Base-by-base conservation (phyloP, 2,113 vertebrate species). In the Thunnus thynnus region DNA sequence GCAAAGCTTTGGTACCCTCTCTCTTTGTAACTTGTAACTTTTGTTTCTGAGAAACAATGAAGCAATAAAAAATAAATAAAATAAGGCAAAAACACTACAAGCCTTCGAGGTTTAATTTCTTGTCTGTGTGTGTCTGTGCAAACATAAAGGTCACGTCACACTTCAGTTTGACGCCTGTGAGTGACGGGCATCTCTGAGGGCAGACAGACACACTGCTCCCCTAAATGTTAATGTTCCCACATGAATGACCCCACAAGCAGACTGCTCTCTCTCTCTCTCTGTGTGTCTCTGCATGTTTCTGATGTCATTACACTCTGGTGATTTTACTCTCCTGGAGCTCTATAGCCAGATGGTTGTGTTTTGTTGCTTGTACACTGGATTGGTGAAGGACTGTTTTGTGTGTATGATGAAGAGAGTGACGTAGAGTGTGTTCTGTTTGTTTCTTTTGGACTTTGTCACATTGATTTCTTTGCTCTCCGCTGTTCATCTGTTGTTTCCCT, bases 161-260 rank as follows among this genome's bases (percentile, higher is more conserved):
- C 88, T 87, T 86, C 25, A 83, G 68, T 82, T 52, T 86, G 83
- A 91, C 87, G 72, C 88, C 81, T 89, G 73, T 88, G 91, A 93
- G 84, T 94, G 92, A 92, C 89, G 71, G 82, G 57, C 66, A 65
- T 76, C 88, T 91, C 89, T 76, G 72, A 84, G 86, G 89, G 88
- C 81, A 80, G 61, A 76, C 70, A 50, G 22, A 79, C 72, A 77
- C 80, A 46, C 72, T 25, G 58, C 58, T 72, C 27, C 32, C 47
- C 64, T 70, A 92, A 94, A 94, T 93, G 93, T 90, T 93, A 94
- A 93, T 91, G 36, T 94, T 92, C 78, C 86, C 91, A 94, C 91
- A 92, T 93, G 91, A 83, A 81, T 91, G 88, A 87, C 51, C 88
- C 79, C 79, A 36, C 74, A 77, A 68, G 25, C 44, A 25, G 47